Conservation (phyloP, 2,797 vertebrate genomes). For the Spinibarbus caldwelli region DNA sequence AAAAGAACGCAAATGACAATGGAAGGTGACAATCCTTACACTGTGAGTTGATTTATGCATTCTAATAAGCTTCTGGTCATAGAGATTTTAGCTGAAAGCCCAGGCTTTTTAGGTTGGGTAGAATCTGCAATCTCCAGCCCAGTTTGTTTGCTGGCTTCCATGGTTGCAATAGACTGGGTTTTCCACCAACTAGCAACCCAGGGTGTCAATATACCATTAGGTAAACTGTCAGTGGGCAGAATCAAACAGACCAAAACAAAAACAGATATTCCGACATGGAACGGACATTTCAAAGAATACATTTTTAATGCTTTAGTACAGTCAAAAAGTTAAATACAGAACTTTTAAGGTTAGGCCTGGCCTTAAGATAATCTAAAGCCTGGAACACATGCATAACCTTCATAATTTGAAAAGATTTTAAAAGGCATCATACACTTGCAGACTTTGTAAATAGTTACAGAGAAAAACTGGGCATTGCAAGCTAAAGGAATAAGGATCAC, state of each 20-base stretch:
- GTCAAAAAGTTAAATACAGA: too few species aligned
- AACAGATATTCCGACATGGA: too few species aligned
- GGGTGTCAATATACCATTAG: background rate
- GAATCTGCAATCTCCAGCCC: background rate
- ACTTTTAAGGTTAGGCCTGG: too few species aligned
- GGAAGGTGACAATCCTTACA: too few species aligned
- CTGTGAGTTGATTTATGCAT: background rate
- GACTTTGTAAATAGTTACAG: background rate
- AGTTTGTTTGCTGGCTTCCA: background rate
- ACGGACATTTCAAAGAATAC: too few species aligned
- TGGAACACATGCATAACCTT: background rate
- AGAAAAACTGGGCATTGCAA: background rate
- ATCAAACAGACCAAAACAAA: background rate
- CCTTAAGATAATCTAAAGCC: background rate
- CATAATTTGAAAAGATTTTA: background rate
- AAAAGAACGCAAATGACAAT: too few species aligned
- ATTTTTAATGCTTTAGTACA: too few species aligned
- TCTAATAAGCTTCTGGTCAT: background rate
- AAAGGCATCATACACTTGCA: background rate
- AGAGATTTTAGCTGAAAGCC: background rate
- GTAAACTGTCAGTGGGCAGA: background rate
- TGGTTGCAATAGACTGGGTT: background rate
- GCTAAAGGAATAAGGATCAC: background rate
- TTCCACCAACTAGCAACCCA: background rate
- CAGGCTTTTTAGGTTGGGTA: background rate